These are phyloP conservation scores for Morinoia aosen DNA, from an alignment of 2,888 invertebrate species.

Conservation along the genomic window DNA sequence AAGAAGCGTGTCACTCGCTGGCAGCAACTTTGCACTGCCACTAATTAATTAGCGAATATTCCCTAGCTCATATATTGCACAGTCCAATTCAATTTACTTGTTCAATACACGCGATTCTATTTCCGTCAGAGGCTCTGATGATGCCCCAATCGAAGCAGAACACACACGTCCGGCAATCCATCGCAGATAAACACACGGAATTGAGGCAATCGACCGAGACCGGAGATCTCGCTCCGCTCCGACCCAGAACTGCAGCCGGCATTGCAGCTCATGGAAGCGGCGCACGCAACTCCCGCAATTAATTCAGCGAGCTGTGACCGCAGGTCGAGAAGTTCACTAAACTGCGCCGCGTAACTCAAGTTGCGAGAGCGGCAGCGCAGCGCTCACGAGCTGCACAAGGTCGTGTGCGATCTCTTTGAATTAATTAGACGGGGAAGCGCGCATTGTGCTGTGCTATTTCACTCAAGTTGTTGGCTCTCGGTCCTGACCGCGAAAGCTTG, in stretches of 20 bases:
- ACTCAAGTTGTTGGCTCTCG: not conserved
- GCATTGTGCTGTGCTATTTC: not conserved
- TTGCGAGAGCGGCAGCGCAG: not conserved
- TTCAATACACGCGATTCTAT: not conserved
- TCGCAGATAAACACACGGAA: not conserved
- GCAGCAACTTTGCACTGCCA: not conserved
- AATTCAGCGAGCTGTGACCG: conserved; percentile 4
- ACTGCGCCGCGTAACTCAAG: not conserved
- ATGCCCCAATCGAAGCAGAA: not conserved
- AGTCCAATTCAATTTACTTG: not conserved
- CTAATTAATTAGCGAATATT: not conserved
- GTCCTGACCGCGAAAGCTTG: not conserved
- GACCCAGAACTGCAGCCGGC: not conserved
- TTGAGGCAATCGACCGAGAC: not conserved
- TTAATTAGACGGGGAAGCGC: not conserved
- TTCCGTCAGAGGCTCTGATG: not conserved
- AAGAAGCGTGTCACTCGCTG: not conserved
- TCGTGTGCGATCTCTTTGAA: not conserved
- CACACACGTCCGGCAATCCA: not conserved
- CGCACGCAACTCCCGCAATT: not conserved
- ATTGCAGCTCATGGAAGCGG: not conserved
- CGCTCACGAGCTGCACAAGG: not conserved
- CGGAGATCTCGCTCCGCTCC: not conserved
- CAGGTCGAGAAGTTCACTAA: conserved; percentile 17
- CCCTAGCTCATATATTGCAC: not conserved